Base-by-base conservation (phyloP, 2,888 invertebrate genomes). In the Clostera curtula region DNA sequence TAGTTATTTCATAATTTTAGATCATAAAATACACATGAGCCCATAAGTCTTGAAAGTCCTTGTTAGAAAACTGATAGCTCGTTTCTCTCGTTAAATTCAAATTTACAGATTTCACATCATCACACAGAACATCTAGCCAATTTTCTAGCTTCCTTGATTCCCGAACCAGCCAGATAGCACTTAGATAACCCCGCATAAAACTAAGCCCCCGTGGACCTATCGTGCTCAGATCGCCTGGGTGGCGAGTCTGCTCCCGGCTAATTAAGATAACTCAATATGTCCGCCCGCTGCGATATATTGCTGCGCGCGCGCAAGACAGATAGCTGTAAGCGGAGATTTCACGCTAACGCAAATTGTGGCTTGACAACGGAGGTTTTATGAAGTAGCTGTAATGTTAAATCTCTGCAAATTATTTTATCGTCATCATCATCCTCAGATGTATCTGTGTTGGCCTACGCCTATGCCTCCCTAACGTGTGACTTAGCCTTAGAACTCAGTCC, bases 261-360 rank as follows among this genome's bases (percentile, higher is more conserved):
- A 62, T 60, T 62, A 62, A 62, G 63, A 60, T 62, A 62, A 59
- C 61, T 62, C 59, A 62, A 60, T 62, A 60, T 54, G 58, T 60
- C 58, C 49, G 47, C 31, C 23, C 38, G 42, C 43, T 37, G 46
- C 46, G 49, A 62, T 56, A 52, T 60, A 62, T 60, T 49, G 61
- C 51, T 49, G 58, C 56, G 57, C 46, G 45, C 55, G 62, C 61
- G 61, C 61, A 51, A 46, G 33, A 39, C 30, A 49, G 54, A 59
- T 56, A 56, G 44, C 38, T 36, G 28, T 36, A 36, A 31, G 45
- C 31, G 44, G 33, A 43, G 59, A 49, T 49, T 40, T 42, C 43
- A 31, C 36, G 48, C 37, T 27, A 27, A 27, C 46, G 52, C 55
- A 56, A 62, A 57, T 62, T 60, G 57, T 45, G 37, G 34, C 41